A percentile compares a stretch with the other conserved stretches of the same genome.
Evolutionary conservation across 2,113 vertebrate genomes (phyloP).

Genomic region (Rhynchomys soricoides): DNA sequence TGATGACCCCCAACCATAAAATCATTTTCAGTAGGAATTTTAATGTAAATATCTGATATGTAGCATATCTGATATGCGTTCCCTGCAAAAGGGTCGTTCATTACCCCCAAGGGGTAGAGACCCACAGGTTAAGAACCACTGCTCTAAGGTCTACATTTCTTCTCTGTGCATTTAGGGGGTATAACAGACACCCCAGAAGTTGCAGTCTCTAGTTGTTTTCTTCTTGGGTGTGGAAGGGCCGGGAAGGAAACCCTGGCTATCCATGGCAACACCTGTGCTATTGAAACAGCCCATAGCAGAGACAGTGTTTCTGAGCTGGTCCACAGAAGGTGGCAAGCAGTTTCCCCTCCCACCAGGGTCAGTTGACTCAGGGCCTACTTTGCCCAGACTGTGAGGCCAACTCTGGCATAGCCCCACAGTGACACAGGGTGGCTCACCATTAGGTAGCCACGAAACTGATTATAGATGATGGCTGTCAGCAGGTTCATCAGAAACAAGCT

Average conservation of each 20-base stretch:
- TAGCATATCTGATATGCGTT: background rate
- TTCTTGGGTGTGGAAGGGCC: too few relatives aligned
- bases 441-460: slow-evolving; percentile 98
- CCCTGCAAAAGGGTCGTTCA: background rate
- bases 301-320: background rate
- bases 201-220: background rate
- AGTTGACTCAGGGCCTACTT: background rate
- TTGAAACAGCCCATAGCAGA: background rate
- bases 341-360: background rate
- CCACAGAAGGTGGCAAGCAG: background rate
- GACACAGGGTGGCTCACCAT: slow-evolving; percentile 84
- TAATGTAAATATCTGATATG: background rate
- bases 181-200: background rate
- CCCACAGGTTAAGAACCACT: background rate
- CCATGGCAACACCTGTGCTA: background rate
- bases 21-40: background rate
- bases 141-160: fast-evolving
- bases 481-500: slow-evolving; percentile 98
- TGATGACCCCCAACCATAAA: background rate
- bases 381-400: background rate
- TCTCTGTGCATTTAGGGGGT: fast-evolving
- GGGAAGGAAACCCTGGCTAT: background rate
- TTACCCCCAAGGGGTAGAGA: background rate
- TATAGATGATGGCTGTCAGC: slow-evolving; percentile 98
- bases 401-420: background rate